phyloP scores from a whole-genome alignment of 37 sponge, comb jelly and placozoan species.

The Chondrilla cf. caribensis region DNA sequence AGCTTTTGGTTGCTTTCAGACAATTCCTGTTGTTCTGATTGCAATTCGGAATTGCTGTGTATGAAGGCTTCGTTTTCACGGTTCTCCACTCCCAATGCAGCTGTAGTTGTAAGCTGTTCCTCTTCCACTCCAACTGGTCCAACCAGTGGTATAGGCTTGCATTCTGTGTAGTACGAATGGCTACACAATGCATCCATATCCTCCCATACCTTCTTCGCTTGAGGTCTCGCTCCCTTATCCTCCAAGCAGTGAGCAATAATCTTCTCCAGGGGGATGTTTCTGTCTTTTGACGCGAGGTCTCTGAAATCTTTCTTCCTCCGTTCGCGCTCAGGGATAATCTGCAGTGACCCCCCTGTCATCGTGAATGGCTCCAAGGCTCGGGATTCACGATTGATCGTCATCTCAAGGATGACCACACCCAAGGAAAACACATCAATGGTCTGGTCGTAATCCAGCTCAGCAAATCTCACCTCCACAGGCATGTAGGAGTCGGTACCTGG shows the following conservation, averaged over 20 bases:
- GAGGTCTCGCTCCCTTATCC: background rate
- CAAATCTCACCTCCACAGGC: constrained; percentile 59
- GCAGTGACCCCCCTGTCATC: background rate
- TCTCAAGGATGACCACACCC: constrained; percentile 65
- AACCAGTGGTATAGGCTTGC: background rate
- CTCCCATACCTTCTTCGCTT: background rate
- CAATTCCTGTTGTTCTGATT: no score
- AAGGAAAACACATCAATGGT: constrained; percentile 61
- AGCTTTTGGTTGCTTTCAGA: no score
- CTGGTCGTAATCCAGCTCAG: constrained; percentile 12
- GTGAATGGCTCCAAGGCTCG: constrained; percentile 39
- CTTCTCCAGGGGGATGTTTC: background rate
- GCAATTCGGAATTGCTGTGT: no score
- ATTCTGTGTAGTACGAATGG: no score
- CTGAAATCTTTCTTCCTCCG: constrained; percentile 51
- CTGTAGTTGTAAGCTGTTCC: background rate
- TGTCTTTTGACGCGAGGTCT: background rate
- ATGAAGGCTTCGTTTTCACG: no score
- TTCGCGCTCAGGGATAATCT: constrained; percentile 61
- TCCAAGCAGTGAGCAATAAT: constrained; percentile 11
- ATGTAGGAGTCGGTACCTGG: constrained; percentile 73
- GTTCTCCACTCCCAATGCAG: no score
- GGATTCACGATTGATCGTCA: constrained; percentile 41
- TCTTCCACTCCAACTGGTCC: background rate
- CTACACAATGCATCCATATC: background rate